Evolutionary conservation across 1,140 invertebrate species (phyloP).

Genomic region (Drosophila cardini): DNA sequence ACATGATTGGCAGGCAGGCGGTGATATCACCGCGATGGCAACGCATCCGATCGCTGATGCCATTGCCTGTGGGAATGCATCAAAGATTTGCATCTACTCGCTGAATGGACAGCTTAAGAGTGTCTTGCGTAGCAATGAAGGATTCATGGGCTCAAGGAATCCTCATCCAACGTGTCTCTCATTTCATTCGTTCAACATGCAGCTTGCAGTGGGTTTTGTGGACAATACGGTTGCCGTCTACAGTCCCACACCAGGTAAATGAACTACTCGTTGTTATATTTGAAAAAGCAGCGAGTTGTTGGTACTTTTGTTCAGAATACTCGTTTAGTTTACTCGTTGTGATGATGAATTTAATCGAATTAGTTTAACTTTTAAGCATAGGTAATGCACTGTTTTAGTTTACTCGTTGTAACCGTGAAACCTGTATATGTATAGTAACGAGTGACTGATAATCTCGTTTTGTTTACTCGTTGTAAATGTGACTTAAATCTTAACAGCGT

Average conservation of each 20-base stretch:
- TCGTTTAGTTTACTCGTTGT: background rate
- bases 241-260: slow-evolving; percentile 80
- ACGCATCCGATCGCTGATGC: slow-evolving; percentile 91
- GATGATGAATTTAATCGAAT: too few relatives aligned
- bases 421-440: too few relatives aligned
- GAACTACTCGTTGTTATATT: background rate
- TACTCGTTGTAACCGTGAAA: too few relatives aligned
- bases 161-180: slow-evolving; percentile 93
- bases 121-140: slow-evolving; percentile 94
- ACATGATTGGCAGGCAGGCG: slow-evolving; percentile 86
- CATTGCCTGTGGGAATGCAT: slow-evolving; percentile 94
- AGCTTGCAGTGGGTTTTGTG: slow-evolving; percentile 87
- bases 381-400: too few relatives aligned
- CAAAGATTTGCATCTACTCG: slow-evolving; percentile 92
- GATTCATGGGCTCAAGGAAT: slow-evolving; percentile 95
- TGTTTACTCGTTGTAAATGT: too few relatives aligned
- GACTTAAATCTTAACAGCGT: too few relatives aligned
- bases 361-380: too few relatives aligned
- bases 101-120: slow-evolving; percentile 88
- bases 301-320: too few relatives aligned
- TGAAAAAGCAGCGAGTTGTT: too few relatives aligned
- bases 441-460: background rate
- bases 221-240: slow-evolving; percentile 88
- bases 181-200: slow-evolving; percentile 92
- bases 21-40: slow-evolving; percentile 92